Conservation (phyloP, 2,113 vertebrate genomes). For the Lota lota region DNA sequence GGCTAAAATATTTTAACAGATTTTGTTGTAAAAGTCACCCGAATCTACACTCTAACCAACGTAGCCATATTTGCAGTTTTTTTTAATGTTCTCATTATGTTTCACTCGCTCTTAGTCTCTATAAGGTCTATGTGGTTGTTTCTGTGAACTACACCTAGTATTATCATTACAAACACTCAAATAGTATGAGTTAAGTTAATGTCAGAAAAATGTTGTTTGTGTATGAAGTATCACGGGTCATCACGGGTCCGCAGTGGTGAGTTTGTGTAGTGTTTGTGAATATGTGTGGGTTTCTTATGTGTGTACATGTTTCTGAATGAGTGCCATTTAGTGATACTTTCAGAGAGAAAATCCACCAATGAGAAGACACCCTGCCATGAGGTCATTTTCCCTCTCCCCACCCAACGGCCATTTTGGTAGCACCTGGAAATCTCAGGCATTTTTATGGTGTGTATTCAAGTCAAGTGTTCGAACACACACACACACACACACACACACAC, state of each 20-base stretch:
- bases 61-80: neutral
- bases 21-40: neutral
- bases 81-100: neutral
- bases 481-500: slow-evolving; percentile 12
- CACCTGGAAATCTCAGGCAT: slow-evolving; percentile 26
- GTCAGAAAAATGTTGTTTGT: neutral
- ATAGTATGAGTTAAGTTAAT: neutral
- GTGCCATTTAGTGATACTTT: slow-evolving; percentile 13
- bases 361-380: slow-evolving; percentile 5
- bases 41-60: neutral
- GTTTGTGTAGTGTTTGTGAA: slow-evolving; percentile 9
- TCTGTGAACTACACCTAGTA: neutral
- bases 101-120: neutral
- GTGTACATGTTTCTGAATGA: neutral
- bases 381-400: slow-evolving; percentile 1
- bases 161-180: neutral
- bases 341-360: slow-evolving; percentile 4
- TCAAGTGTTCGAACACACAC: slow-evolving; percentile 8
- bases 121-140: neutral
- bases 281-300: slow-evolving; percentile 20
- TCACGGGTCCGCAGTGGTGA: neutral
- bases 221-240: neutral
- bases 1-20: neutral
- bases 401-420: neutral
- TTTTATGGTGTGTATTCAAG: slow-evolving; percentile 8